phyloP scores from a whole-genome alignment of 1,140 invertebrate genomes.

The Drosophila ogumai region DNA sequence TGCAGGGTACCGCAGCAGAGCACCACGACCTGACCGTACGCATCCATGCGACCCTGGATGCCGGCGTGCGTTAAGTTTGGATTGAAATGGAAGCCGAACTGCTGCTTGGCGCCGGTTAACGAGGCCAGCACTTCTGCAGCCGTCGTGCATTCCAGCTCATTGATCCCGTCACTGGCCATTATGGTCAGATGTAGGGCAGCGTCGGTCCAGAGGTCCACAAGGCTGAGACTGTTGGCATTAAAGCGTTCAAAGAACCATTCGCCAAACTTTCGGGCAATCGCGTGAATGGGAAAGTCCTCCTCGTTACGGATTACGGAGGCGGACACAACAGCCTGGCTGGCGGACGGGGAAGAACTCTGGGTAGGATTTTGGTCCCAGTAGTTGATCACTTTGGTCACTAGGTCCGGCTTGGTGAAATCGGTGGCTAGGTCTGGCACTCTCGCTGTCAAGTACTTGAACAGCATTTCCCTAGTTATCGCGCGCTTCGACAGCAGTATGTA shows the following conservation, averaged over 20 bases:
- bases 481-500: constrained; percentile 85
- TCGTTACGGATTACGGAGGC: background rate
- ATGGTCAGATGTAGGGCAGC: constrained; percentile 59
- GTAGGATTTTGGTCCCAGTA: constrained; percentile 80
- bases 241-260: constrained; percentile 88
- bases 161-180: constrained; percentile 45
- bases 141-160: constrained; percentile 32
- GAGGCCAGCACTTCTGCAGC: constrained; percentile 46
- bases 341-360: background rate
- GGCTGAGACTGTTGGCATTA: constrained; percentile 85
- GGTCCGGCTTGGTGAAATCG: constrained; percentile 85
- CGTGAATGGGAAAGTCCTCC: constrained; percentile 76
- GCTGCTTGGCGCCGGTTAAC: constrained; percentile 47
- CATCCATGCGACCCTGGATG: constrained; percentile 86
- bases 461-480: constrained; percentile 84
- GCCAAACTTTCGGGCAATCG: constrained; percentile 86
- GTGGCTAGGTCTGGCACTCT: constrained; percentile 77
- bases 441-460: constrained; percentile 85
- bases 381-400: constrained; percentile 84
- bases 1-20: constrained; percentile 88
- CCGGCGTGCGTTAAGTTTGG: constrained; percentile 87
- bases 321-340: background rate
- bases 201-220: constrained; percentile 87
- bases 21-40: constrained; percentile 88
- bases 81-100: constrained; percentile 87